Percentiles rank a stretch among this genome's conserved stretches.
Evolutionary conservation across 2,797 vertebrate genomes (phyloP).

Genomic region (Sebastes cheni): DNA sequence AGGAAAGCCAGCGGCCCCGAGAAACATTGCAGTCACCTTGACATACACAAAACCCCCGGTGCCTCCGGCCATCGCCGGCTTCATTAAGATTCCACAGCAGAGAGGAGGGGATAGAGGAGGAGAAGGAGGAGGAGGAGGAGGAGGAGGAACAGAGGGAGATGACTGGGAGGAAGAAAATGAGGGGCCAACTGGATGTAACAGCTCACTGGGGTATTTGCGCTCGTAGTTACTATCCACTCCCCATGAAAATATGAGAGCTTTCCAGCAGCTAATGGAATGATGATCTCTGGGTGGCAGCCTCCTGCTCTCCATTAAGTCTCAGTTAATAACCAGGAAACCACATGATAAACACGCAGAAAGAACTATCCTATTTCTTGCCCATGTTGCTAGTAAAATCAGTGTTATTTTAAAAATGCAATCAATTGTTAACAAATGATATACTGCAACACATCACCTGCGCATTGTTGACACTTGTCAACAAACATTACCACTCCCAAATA

Average conservation of each 20-base stretch:
- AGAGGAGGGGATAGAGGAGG: slow-evolving; percentile 1
- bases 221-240: slow-evolving; percentile 74
- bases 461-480: slow-evolving; percentile 26
- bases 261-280: slow-evolving; percentile 74
- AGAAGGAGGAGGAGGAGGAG: slow-evolving; percentile 2
- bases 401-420: neutral
- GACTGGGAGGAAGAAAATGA: slow-evolving; percentile 56
- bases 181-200: slow-evolving; percentile 62
- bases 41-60: slow-evolving; percentile 75
- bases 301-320: slow-evolving; percentile 70
- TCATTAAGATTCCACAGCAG: slow-evolving; percentile 79
- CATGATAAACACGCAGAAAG: slow-evolving; percentile 27
- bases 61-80: slow-evolving; percentile 71
- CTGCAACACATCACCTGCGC: neutral
- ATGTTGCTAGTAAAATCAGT: neutral
- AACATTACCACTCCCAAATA: slow-evolving; percentile 20
- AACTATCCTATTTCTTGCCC: neutral
- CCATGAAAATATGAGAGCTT: slow-evolving; percentile 73
- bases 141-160: slow-evolving; percentile 51
- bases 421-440: slow-evolving; percentile 9
- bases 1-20: slow-evolving; percentile 69
- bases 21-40: slow-evolving; percentile 83
- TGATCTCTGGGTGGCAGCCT: slow-evolving; percentile 70
- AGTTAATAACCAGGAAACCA: slow-evolving; percentile 68
- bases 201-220: slow-evolving; percentile 76